Percentiles rank a stretch among this genome's conserved stretches.
Conservation (phyloP, 1,140 invertebrate genomes). For the Brachionus manjavacas region DNA sequence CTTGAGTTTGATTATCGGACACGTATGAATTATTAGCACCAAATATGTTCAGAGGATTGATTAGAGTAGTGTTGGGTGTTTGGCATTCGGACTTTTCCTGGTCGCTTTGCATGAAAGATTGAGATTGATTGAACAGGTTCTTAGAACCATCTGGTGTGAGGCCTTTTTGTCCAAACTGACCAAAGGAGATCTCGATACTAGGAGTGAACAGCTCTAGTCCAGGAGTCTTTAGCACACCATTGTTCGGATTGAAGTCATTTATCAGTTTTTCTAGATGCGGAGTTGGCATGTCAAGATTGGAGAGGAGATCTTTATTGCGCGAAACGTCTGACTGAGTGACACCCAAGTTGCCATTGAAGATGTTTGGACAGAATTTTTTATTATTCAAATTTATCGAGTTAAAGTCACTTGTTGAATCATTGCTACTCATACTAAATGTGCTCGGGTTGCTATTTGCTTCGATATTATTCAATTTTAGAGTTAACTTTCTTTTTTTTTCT, state of each 20-base stretch:
- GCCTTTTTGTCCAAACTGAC: neutral
- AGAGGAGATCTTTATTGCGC: neutral
- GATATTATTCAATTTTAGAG: neutral
- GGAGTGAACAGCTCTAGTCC: neutral
- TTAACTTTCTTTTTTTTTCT: constrained; percentile 22
- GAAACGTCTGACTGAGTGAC: neutral
- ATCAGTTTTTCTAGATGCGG: constrained; percentile 14
- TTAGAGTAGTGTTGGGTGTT: neutral
- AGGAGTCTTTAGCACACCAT: neutral
- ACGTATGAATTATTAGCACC: neutral
- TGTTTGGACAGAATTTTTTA: neutral
- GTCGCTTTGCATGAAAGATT: neutral
- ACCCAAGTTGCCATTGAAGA: neutral
- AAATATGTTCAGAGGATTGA: constrained; percentile 15
- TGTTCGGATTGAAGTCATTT: neutral
- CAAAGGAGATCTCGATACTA: neutral
- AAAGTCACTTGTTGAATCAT: neutral
- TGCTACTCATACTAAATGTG: constrained; percentile 19
- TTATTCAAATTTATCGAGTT: neutral
- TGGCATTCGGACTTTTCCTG: neutral
- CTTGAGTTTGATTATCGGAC: neutral
- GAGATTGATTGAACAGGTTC: neutral
- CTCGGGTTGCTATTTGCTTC: neutral
- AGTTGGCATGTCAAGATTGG: neutral
- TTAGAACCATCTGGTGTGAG: neutral